These are phyloP conservation scores for Pollimyrus isidori DNA, from an alignment of 2,113 vertebrate genomes.

Conservation along the genomic window DNA sequence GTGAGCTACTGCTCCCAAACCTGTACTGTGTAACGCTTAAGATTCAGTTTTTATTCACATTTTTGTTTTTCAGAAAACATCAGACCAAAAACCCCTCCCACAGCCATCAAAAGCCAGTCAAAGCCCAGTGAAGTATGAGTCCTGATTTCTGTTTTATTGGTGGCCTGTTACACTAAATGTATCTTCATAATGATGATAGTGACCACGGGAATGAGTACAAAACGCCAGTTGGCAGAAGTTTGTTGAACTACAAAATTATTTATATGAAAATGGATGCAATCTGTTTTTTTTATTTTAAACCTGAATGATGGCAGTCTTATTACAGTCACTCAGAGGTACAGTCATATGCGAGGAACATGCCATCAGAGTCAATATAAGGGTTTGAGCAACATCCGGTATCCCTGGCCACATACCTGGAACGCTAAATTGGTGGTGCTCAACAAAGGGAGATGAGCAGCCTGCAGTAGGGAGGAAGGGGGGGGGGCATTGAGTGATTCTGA, in stretches of 20 bases:
- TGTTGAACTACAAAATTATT: background rate
- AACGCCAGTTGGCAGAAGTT: background rate
- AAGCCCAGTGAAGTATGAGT: constrained; percentile 71
- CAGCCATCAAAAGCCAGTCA: constrained; percentile 59
- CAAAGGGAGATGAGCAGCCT: background rate
- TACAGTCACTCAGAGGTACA: background rate
- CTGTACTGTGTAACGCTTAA: background rate
- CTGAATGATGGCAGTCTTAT: background rate
- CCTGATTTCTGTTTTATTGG: background rate
- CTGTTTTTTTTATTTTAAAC: background rate
- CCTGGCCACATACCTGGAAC: background rate
- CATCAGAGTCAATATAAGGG: background rate
- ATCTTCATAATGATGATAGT: background rate
- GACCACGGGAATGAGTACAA: background rate
- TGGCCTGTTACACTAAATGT: background rate
- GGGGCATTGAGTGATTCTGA: background rate
- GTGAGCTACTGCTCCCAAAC: background rate
- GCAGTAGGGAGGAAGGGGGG: background rate
- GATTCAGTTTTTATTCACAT: background rate
- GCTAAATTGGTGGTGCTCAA: background rate
- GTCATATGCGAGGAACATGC: background rate
- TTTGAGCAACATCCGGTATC: background rate
- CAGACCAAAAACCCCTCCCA: constrained; percentile 65
- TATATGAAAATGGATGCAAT: background rate
- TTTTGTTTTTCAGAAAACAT: constrained; percentile 56